Conservation (phyloP, 2,797 vertebrate genomes). For the Spea hammondii region DNA sequence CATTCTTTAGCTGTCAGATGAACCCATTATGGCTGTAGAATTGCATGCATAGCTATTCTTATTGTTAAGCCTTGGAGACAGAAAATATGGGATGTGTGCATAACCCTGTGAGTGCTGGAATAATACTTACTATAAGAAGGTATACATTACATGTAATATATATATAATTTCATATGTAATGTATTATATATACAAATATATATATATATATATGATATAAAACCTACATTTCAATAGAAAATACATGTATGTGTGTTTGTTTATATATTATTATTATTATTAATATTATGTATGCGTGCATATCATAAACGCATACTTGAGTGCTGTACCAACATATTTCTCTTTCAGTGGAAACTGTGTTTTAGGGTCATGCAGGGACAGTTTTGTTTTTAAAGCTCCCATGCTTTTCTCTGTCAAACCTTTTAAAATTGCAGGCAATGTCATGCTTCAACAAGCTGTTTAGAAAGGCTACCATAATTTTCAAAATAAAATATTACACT, state of each 20-base stretch:
- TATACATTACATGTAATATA: neutral
- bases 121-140: neutral
- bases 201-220: neutral
- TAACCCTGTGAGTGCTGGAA: conserved; percentile 3
- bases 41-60: conserved; percentile 11
- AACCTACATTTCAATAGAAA: neutral
- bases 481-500: neutral
- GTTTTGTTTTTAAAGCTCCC: conserved; percentile 39
- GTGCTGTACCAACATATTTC: conserved; percentile 10
- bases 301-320: neutral
- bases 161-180: neutral
- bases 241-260: too few relatives aligned
- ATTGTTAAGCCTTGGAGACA: conserved; percentile 6
- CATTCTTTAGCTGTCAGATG: conserved; percentile 3
- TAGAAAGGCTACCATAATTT: conserved; percentile 13
- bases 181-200: neutral
- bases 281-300: neutral
- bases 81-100: neutral
- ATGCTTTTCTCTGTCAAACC: conserved; percentile 41
- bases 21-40: neutral
- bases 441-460: conserved; percentile 38
- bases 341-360: conserved; percentile 23
- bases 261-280: too few relatives aligned
- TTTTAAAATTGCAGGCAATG: conserved; percentile 41
- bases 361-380: conserved; percentile 50